Conservation (phyloP, 2,888 invertebrate species). For the Catocala sponsa region DNA sequence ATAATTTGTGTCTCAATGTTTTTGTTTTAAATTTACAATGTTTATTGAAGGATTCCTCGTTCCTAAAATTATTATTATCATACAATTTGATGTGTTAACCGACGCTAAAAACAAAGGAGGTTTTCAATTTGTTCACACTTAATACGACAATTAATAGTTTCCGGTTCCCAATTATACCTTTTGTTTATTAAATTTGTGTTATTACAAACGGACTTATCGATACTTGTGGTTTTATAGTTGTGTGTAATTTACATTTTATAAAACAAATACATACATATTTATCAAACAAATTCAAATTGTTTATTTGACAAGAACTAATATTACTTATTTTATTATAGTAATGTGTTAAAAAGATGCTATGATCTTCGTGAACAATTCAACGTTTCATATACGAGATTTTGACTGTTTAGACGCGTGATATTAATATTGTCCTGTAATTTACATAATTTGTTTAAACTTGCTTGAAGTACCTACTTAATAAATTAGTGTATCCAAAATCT, state of each 20-base stretch:
- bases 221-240: slow-evolving; percentile 4
- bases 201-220: background rate
- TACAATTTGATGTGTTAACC: background rate
- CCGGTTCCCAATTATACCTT: slow-evolving; percentile 19
- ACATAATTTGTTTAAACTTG: slow-evolving; percentile 8
- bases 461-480: background rate
- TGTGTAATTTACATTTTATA: background rate
- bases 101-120: slow-evolving; percentile 1
- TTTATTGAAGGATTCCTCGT: background rate
- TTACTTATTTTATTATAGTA: slow-evolving; percentile 36
- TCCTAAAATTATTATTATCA: background rate
- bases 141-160: slow-evolving; percentile 8
- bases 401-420: background rate
- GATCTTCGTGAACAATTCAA: slow-evolving; percentile 36
- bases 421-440: slow-evolving; percentile 4
- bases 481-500: no score
- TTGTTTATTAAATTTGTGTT: slow-evolving; percentile 14
- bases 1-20: slow-evolving; percentile 18
- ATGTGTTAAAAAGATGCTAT: slow-evolving; percentile 34
- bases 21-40: slow-evolving; percentile 25
- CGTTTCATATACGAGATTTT: slow-evolving; percentile 28
- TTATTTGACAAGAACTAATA: background rate
- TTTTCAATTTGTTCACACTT: background rate
- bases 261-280: no score
- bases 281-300: slow-evolving; percentile 7